Conservation (phyloP, 2,797 vertebrate genomes). For the Gadopsis marmoratus region DNA sequence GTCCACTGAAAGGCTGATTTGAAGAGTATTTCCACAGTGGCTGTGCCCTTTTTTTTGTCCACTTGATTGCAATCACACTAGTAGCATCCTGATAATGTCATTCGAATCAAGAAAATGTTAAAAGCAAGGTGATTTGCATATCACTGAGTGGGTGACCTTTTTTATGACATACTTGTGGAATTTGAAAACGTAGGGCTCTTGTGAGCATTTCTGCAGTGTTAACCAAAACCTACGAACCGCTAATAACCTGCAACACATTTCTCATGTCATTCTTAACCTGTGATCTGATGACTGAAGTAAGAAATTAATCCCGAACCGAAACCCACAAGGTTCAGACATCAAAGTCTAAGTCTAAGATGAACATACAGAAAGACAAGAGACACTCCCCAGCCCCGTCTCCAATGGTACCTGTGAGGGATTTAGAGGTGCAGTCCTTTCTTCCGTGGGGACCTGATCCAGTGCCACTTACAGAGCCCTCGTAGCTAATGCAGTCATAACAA, state of each 20-base stretch:
- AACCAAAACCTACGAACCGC: not conserved
- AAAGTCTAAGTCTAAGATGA: constrained; percentile 42
- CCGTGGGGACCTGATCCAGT: constrained; percentile 88
- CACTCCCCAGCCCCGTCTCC: constrained; percentile 70
- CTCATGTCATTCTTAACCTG: constrained; percentile 1
- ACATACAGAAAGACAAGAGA: constrained; percentile 67
- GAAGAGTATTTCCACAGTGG: constrained; percentile 15
- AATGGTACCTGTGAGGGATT: constrained; percentile 92
- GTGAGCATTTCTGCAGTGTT: not conserved
- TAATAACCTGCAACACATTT: constrained; percentile 15
- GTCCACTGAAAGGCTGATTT: constrained; percentile 34
- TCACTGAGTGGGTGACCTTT: constrained; percentile 28
- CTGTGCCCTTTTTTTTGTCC: constrained; percentile 19
- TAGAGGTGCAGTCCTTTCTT: constrained; percentile 93
- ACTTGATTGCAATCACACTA: constrained; percentile 38
- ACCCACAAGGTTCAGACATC: constrained; percentile 31
- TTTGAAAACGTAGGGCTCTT: constrained; percentile 7
- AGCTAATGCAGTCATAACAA: constrained; percentile 90
- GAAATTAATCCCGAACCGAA: not conserved
- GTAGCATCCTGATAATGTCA: constrained; percentile 53
- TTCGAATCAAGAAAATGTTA: constrained; percentile 31
- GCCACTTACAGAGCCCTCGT: constrained; percentile 85
- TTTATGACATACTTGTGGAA: not conserved
- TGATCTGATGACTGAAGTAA: not conserved
- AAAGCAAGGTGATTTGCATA: constrained; percentile 32